Base-by-base conservation (phyloP, 2,797 vertebrate genomes). In the Geotria australis region DNA sequence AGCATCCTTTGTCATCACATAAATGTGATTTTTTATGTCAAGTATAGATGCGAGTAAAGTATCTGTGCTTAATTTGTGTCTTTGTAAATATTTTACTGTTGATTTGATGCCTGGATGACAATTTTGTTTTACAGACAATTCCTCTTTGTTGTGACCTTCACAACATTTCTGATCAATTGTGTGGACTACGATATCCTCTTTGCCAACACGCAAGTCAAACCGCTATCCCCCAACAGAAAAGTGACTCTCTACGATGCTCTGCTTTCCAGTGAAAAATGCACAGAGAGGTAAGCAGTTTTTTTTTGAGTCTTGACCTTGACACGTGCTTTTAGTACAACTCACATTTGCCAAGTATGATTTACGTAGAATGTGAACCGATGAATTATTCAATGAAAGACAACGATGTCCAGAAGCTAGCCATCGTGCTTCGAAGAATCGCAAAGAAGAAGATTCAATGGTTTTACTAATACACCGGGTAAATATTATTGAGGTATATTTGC, bases 121-220 rank as follows among this genome's bases (percentile, higher is more conserved):
- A 47, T 8, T 46, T 45, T 45, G 24, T 11, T 14, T 59, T 64
- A 56, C 71, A 98, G 91, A 73, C 91, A 96, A 71, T 72, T 98
- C 73, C 79, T 98, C 66, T 98, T 98, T 66, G 88, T 98, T 64
- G 82, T 98, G 61, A 76, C 82, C 3, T 98, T 98, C 64, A 98
- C 91, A 3, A 84, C 91, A 6, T 96, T 98, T 69, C 76, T 98
- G 15, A 79, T 85, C 58, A 96, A 91, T 73, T 95, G 91, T n/a
- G 86, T 96, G 60, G 88, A 98, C 70, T 98, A 98, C 2, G 89
- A 98, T 65, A 86, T 98, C 66, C 81, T 98, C 49, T 98, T 98
- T 71, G 89, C 89, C 68, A 98, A 95, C 76, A 95, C 96, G 76
- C 79, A 79, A 61, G 80, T 93, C 66, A 89, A 94, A 74, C 83